phyloP scores from a whole-genome alignment of 2,888 invertebrate species.

The Cosmorhoe ocellata region DNA sequence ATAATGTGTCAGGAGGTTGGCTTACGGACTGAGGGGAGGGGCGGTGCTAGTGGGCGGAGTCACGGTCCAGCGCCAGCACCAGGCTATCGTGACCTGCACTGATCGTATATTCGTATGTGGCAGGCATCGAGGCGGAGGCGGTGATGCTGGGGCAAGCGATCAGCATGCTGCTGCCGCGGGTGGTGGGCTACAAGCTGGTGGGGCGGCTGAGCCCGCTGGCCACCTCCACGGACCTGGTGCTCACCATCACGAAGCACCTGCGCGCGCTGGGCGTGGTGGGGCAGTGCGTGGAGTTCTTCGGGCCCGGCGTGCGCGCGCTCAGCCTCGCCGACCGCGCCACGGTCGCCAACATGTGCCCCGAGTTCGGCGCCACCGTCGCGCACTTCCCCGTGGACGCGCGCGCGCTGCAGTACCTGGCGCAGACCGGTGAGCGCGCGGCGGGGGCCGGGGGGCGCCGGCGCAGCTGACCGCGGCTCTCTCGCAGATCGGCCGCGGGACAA shows the following conservation, averaged over 20 bases:
- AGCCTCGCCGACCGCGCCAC: slow-evolving; percentile 99
- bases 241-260: slow-evolving; percentile 97
- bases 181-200: slow-evolving; percentile 95
- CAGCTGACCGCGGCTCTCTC: too few species aligned
- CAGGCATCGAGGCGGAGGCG: slow-evolving; percentile 98
- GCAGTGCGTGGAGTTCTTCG: slow-evolving; percentile 99
- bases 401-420: slow-evolving; percentile 91
- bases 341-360: slow-evolving; percentile 99
- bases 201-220: slow-evolving; percentile 91
- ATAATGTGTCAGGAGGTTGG: too few species aligned
- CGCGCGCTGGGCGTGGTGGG: slow-evolving; percentile 97
- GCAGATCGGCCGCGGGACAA: slow-evolving; percentile 92
- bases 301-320: slow-evolving; percentile 93
- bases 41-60: too few species aligned
- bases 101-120: too few species aligned
- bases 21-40: too few species aligned
- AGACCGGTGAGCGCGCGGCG: slow-evolving; percentile 83
- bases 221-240: slow-evolving; percentile 98
- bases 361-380: slow-evolving; percentile 97
- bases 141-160: slow-evolving; percentile 99
- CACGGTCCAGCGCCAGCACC: too few species aligned
- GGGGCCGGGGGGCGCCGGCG: too few species aligned
- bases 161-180: slow-evolving; percentile 97
- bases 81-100: too few species aligned
- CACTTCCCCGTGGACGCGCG: slow-evolving; percentile 95